Conservation (phyloP, 1,140 invertebrate genomes). For the Paraescarpia echinospica region DNA sequence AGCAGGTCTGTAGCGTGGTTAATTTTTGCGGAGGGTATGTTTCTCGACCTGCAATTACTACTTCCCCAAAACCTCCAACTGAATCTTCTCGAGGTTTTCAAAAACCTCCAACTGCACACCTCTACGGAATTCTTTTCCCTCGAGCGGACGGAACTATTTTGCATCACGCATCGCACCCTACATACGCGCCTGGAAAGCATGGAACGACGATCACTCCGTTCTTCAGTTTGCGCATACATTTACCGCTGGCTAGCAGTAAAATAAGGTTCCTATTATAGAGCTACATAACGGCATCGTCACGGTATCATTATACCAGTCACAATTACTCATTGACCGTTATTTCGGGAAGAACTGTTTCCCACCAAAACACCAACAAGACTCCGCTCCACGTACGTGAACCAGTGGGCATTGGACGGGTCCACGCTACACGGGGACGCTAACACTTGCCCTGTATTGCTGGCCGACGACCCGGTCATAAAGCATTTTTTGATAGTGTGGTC, state of each 20-base stretch:
- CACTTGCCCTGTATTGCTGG: background rate
- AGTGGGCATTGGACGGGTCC: background rate
- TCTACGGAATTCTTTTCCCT: too few relatives aligned
- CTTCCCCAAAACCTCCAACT: too few relatives aligned
- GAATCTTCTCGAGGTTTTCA: too few relatives aligned
- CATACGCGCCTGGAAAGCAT: too few relatives aligned
- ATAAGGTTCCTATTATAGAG: background rate
- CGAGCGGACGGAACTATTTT: too few relatives aligned
- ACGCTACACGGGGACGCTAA: background rate
- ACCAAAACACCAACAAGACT: background rate
- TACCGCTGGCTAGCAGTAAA: background rate
- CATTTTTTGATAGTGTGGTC: background rate
- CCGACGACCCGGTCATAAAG: background rate
- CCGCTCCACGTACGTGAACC: background rate
- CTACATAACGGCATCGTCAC: background rate
- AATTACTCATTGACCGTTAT: background rate
- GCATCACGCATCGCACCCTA: too few relatives aligned
- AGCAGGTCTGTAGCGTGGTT: too few relatives aligned
- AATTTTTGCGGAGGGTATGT: too few relatives aligned
- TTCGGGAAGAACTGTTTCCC: background rate
- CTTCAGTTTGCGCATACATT: too few relatives aligned
- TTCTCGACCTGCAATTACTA: too few relatives aligned
- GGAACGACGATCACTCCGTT: too few relatives aligned
- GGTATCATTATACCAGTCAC: background rate
- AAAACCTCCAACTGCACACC: too few relatives aligned